Evolutionary conservation across 1,140 invertebrate species (phyloP), one percentile per base, ranked within the genome.

Genomic region (Drosophila bocqueti): DNA sequence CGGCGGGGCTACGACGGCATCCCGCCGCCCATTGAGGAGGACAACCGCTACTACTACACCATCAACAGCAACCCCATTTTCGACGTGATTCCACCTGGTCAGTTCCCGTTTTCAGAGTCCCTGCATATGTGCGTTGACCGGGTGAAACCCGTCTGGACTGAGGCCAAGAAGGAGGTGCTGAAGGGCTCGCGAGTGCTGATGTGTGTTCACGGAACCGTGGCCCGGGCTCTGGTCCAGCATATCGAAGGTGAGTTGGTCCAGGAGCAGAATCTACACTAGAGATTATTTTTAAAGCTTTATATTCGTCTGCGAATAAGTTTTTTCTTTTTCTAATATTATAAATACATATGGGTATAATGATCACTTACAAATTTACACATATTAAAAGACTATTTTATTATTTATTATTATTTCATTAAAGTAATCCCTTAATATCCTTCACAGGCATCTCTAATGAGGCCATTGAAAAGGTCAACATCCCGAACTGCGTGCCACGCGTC

Each of bases 401-500:
- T 24, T 24, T 21, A 21, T 21, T 21, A 21, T 21, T 21, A 21
- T 21, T 21, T 21, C 21, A 21, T 21, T 21, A 15, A 4, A 26
- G 16, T 16, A 58, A 49, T 50, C 11, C 5, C 8, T 46, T 5
- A 4, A 13, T 50, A 59, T 26, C 8, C 43, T 74, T n/a, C 40
- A 93, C 60, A 93, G 94, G 94, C 18, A 93, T 96, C 68, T 93
- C 93, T 31, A 95, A 96, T 76, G 93, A 94, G 60, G 94, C 94
- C 36, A 96, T 96, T 43, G 94, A 95, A 91, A 94, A 93, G 55
- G 93, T 96, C 4, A 96, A 96, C 92, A 94, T 96, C n/a, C 96
- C 96, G 9, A 96, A 96, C 74, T 96, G 95, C 49, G 96, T 96
- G 73, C 96, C 96, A 6, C 95, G 96, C 66, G 94, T 95, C 4